Base-by-base conservation (phyloP, 2,113 vertebrate species). In the Salvelinus fontinalis region DNA sequence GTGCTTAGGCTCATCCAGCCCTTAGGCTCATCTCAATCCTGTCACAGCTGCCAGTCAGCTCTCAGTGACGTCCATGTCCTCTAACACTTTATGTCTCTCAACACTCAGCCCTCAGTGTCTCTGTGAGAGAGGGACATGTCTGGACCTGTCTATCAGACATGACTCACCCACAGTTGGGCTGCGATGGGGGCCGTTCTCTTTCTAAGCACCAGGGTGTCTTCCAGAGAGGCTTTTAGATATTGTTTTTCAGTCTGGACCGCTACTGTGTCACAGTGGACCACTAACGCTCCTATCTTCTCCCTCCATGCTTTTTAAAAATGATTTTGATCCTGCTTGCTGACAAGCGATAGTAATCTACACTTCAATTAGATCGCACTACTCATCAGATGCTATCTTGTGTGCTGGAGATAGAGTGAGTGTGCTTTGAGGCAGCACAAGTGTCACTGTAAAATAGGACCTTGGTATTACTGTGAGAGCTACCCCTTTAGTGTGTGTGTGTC, bases 291-390 rank as follows among this genome's bases (percentile, higher is more conserved):
- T 12, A 44, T 73, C 82, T 76, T 39, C 62, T 77, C 81, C 76
- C 83, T 79, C 80, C 76, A 77, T 85, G 76, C 79, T 81, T 91
- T 89, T 92, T 44, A 2, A 11, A 44, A 44, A 44, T 12, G 0
- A 90, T 91, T 92, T 88, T 92, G 91, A 92, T 92, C 89, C 87
- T 89, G 84, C 87, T 83, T 89, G 89, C 86, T 82, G 88, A 87
- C 78, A 85, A 89, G 85, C 80, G 85, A 92, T 92, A 92, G 90
- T 92, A 89, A 91, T 93, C 91, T 91, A 89, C 88, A 91, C 89
- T 90, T 92, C 90, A 90, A 90, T 92, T 92, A 91, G 87, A 87
- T 89, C 83, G 83, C 89, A 83, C 85, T 84, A 87, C 87, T 92
- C 91, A 93, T 92, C 88, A 92, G 89, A 93, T 92, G 88, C 82